Evolutionary conservation across 92 coral and sea anemone species (phyloP), one percentile per base, ranked within the genome.

Genomic region (Palythoa grandiflora): DNA sequence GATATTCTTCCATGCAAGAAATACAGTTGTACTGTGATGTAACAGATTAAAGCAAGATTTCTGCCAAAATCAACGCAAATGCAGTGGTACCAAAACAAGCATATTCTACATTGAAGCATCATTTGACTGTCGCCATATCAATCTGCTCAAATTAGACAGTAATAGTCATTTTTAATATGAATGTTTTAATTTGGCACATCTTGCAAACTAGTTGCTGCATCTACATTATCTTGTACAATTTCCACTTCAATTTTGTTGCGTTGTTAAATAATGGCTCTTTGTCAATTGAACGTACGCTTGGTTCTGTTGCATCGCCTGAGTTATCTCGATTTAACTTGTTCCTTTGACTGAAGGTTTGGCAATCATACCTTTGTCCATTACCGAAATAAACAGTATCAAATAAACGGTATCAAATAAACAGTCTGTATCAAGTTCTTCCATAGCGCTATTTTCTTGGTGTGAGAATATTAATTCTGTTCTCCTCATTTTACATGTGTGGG

Each of bases 141-240:
- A 28, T 70, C 74, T 28, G 13, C 74, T 1, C 44, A 70, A 10
- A 70, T 8, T 70, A 44, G 47, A 17, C 74, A 70, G 74, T 70
- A 70, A 28, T 70, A 70, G 74, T 70, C 74, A 68, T 68, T 68
- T 68, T 13, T 68, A 17, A 61, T 17, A 61, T 61, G 28, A 61
- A 61, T 61, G 8, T 17, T 61, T 61, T 61, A 28, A 28, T 11
- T 55, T 55, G 14, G 14, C 61, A 55, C 2, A 55, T 61, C 19
- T 61, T 3, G 68, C 19, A 61, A 61, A 61, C 19, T 3, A 61
- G 68, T 15, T 0, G 36, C 21, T 61, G 68, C 68, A 3, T 61
- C 68, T 2, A 4, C 68, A 61, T 61, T 61, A 60, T 60, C 68
- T 60, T 60, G 3, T 14, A 60, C 20, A 16, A 60, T 60, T 13